phyloP scores from a whole-genome alignment of 2,113 vertebrate genomes.

The Daboia siamensis region DNA sequence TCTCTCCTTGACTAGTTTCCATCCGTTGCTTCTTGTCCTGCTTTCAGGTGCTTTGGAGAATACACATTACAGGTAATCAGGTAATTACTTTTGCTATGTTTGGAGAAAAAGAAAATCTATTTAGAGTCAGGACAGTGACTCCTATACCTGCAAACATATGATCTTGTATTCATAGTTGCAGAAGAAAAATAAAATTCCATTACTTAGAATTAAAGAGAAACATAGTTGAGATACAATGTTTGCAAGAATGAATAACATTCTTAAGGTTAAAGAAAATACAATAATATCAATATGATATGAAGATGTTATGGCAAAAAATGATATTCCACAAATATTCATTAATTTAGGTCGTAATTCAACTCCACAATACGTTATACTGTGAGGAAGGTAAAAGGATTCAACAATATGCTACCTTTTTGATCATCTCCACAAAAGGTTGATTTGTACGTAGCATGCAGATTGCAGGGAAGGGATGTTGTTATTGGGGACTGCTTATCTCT shows the following conservation, averaged over 20 bases:
- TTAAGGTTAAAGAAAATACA: not conserved
- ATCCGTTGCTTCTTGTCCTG: too few species aligned
- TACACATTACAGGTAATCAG: not conserved
- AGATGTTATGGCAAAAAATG: not conserved
- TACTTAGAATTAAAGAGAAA: not conserved
- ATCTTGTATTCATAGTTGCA: not conserved
- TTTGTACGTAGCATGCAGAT: fast-evolving
- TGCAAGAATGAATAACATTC: not conserved
- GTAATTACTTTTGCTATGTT: not conserved
- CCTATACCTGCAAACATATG: not conserved
- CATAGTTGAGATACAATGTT: not conserved
- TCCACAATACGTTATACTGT: not conserved
- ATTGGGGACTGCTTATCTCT: constrained; percentile 1
- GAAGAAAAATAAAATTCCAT: not conserved
- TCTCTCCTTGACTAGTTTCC: too few species aligned
- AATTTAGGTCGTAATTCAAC: not conserved
- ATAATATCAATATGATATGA: not conserved
- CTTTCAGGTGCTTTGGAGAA: too few species aligned
- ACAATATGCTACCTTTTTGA: not conserved
- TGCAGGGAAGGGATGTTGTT: not conserved
- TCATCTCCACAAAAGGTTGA: not conserved
- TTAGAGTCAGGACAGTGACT: not conserved
- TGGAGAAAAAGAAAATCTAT: not conserved
- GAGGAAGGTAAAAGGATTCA: not conserved
- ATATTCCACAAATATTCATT: not conserved